A percentile compares a stretch with the other conserved stretches of the same genome.
phyloP scores from a whole-genome alignment of 2,888 invertebrate genomes.

The Coenonympha arcania region DNA sequence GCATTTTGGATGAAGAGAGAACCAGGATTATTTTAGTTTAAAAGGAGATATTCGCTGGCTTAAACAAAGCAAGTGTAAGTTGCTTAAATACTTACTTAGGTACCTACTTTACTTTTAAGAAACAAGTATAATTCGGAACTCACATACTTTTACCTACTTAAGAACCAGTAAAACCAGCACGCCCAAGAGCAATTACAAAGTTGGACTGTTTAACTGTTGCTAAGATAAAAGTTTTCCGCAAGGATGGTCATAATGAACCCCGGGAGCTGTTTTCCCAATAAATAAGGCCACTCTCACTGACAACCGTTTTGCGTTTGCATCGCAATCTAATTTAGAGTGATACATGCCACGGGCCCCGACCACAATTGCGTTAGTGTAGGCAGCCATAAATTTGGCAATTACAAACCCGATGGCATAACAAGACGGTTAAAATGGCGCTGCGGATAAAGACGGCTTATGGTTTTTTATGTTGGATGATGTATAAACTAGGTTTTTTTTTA shows the following conservation, averaged over 20 bases:
- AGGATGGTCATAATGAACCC: constrained; percentile 22
- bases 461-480: no score
- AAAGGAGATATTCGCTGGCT: no score
- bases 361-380: constrained; percentile 69
- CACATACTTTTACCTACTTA: no score
- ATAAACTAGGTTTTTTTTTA: no score
- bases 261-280: constrained; percentile 31
- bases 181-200: constrained; percentile 18
- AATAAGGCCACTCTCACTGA: constrained; percentile 48
- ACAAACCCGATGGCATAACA: constrained; percentile 57
- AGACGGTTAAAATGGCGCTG: constrained; percentile 48
- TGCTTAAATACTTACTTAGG: no score
- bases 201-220: constrained; percentile 10
- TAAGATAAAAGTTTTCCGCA: constrained; percentile 13
- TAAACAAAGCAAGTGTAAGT: no score
- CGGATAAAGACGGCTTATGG: constrained; percentile 1
- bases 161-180: constrained; percentile 12
- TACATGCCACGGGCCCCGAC: constrained; percentile 57
- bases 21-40: no score
- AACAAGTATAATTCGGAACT: no score
- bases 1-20: no score
- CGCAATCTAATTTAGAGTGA: constrained; percentile 70
- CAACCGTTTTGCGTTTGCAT: constrained; percentile 52
- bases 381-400: constrained; percentile 71
- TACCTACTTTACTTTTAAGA: not conserved